Evolutionary conservation across 92 coral and sea anemone genomes (phyloP), one percentile per base, ranked within the genome.

Genomic region (Umimayanthus kanabou): DNA sequence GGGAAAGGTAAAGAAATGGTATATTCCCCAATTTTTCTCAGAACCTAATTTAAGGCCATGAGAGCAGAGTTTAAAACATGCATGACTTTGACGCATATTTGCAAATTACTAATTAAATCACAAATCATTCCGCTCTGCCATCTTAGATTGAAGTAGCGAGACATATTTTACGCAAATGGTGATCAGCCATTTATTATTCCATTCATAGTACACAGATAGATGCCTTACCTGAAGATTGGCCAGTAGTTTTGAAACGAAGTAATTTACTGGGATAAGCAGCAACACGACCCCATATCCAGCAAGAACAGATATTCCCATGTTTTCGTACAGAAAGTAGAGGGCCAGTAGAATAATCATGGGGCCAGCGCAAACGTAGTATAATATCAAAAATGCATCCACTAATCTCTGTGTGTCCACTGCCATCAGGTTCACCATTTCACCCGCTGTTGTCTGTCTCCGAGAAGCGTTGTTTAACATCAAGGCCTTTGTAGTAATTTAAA

Each of bases 401-500:
- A 94, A 76, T 39, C 94, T 86, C 85, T 94, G 96, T 1, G 93
- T 90, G 88, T 94, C 96, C 22, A 94, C 95, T 9, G 96, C 86
- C 96, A 94, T 92, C 39, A 94, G 87, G 76, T 94, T 94, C 39
- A 94, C 96, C 95, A 94, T 94, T 76, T 94, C 96, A 25, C 96
- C 96, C 3, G 95, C 96, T 9, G 96, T 94, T 0, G 96, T 90
- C 50, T 81, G 92, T 69, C 76, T 93, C 39, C 95, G 80, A 7
- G 93, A 91, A 30, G 87, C 85, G 85, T 87, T 94, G 86, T 94
- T 94, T 71, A 94, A 82, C 67, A 79, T 89, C 47, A 94, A 92
- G 66, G 95, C 93, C 96, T 94, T 22, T 6, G 45, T 42, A 22
- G 22, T 20, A 18, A 22, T 5, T n/a, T n/a, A 23, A 23, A 61